Base-by-base conservation (phyloP, 2,113 vertebrate species). In the Oreochromis aureus region DNA sequence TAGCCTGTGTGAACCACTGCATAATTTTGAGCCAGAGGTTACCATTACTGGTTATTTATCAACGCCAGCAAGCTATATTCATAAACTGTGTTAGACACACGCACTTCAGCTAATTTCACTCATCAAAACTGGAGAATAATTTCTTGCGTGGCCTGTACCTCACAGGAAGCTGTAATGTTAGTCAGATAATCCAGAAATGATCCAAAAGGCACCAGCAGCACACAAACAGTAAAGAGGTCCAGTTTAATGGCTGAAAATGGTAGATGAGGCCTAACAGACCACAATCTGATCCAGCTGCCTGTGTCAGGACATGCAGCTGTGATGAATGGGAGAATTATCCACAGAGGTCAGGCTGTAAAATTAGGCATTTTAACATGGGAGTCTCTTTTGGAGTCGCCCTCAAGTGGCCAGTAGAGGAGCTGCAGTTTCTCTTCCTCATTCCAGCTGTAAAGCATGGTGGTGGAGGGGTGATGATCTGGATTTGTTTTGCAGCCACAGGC, bases 81-180 rank as follows among this genome's bases (percentile, higher is more conserved):
- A 19, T 53, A 53, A 19, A 53, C 51, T 53, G 18, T 9, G 8
- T 10, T 18, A 8, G 19, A 19, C 7, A 53, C 51, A 19, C 4
- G 11, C 44, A 53, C 8, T 2, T 53, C 7, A 9, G 6, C 24
- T 48, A 48, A 73, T 76, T 48, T 76, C 6, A 76, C 24, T 76
- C 15, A 48, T 30, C 71, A 48, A 76, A 48, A 48, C 15, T 30
- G 1, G 41, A 30, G 24, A 48, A 76, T 11, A 76, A 71, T 48
- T 76, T 76, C 15, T 18, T 48, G 9, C 1, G 3, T 48, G 24
- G 18, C 19, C 44, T 30, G 69, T 30, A 76, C 0, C 1, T 30
- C 24, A 27, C 41, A 76, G 69, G 22, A 76, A 48, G 69, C 41
- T 76, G 41, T 76, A 3, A 76, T 19, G 5, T 18, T 76, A 76